Evolutionary conservation across 2,888 invertebrate genomes (phyloP).

Genomic region (Rotaria socialis): DNA sequence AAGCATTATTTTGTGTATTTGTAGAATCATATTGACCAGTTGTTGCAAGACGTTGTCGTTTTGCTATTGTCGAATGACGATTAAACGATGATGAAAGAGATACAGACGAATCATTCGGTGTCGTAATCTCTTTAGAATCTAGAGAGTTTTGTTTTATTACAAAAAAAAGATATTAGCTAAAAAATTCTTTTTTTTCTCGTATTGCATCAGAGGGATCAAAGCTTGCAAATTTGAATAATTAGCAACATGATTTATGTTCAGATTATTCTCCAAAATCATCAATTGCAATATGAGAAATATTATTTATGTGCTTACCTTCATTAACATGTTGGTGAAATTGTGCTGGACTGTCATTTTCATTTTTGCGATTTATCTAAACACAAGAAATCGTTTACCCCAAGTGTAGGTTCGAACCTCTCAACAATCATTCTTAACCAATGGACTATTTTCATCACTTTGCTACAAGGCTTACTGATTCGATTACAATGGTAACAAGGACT

Average conservation of each 20-base stretch:
- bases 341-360: not conserved
- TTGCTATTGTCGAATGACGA: not conserved
- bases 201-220: too few species aligned
- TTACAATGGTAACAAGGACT: too few species aligned
- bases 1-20: not conserved
- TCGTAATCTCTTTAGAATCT: not conserved
- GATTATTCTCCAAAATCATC: too few species aligned
- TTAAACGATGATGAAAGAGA: not conserved
- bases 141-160: not conserved
- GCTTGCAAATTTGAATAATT: too few species aligned
- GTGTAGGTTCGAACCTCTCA: not conserved
- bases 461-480: too few species aligned
- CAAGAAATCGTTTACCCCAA: too few species aligned
- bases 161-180: too few species aligned
- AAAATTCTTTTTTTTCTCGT: too few species aligned
- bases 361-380: not conserved
- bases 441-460: too few species aligned
- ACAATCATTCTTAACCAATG: not conserved
- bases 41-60: not conserved
- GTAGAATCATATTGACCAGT: slow-evolving; percentile 5
- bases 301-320: not conserved
- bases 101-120: slow-evolving; percentile 31
- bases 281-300: not conserved
- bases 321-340: not conserved
- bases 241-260: too few species aligned